These are phyloP conservation scores for Thrips palmi DNA, from an alignment of 1,140 invertebrate genomes.

Conservation along the genomic window DNA sequence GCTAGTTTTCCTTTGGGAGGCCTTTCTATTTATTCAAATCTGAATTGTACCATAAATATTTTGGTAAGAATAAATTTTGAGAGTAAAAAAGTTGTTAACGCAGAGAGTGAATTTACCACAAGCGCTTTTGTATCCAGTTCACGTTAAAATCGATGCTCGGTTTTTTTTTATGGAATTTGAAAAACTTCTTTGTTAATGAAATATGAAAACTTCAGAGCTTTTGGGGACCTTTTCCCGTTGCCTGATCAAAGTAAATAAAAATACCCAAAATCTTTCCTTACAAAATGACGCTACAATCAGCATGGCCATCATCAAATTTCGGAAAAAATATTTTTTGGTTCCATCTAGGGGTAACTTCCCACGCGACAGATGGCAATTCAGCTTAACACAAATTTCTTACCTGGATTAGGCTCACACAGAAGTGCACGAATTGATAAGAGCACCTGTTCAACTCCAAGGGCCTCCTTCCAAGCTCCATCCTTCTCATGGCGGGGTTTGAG, in stretches of 20 bases:
- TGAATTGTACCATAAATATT: constrained; percentile 1
- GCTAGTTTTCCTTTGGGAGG: too few species aligned
- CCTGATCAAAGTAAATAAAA: too few species aligned
- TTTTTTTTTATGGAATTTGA: too few species aligned
- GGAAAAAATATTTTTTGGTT: constrained; percentile 6
- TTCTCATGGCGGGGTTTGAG: too few species aligned
- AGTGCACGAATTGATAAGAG: constrained; percentile 87
- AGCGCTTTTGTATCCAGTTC: too few species aligned
- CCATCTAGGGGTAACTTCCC: neutral
- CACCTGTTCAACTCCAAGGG: constrained; percentile 88
- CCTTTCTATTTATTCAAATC: too few species aligned
- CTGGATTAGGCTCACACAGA: constrained; percentile 90
- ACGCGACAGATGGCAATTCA: neutral
- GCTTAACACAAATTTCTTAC: constrained; percentile 29
- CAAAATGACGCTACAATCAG: neutral
- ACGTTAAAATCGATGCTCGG: too few species aligned
- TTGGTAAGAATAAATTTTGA: neutral
- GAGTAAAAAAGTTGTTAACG: constrained; percentile 8
- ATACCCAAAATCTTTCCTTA: too few species aligned
- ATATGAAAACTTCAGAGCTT: too few species aligned
- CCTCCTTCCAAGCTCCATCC: constrained; percentile 94
- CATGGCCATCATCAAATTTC: neutral
- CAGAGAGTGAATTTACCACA: too few species aligned
- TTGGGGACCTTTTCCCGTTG: too few species aligned
- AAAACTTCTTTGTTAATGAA: too few species aligned